Evolutionary conservation across 30 jellyfish, hydroid and myxozoan species (phyloP), one percentile per base, ranked within the genome.

Genomic region (Chrysaora quinquecirrha): DNA sequence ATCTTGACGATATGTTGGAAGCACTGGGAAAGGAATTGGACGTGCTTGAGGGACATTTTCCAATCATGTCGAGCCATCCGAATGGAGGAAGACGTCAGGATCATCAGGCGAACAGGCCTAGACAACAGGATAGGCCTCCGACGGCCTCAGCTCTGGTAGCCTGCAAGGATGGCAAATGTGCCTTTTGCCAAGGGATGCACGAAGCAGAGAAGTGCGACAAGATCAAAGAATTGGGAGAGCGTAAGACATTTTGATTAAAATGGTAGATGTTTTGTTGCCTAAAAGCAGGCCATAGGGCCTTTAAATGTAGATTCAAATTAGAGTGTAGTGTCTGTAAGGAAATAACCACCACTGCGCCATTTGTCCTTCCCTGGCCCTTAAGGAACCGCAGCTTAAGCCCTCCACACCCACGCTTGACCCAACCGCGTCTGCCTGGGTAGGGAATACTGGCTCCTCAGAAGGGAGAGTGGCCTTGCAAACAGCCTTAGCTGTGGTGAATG

Each of bases 381-480:
- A 66, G 67, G 79, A 30, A 66, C 11, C 12, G 67, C 68, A 66
- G 68, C 68, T 31, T 4, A 20, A 66, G 79, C 67, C 68, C 31
- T 4, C 67, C 22, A 31, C 79, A 30, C 14, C 68, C 67, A 2
- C 28, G 75, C 75, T 28, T 62, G 20, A 12, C 43, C 75, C 75
- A 29, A 11, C 80, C 38, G 70, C 84, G 1, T 21, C 65, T 21
- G 0, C 84, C 61, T 72, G 84, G 72, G 84, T 72, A 23, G 84
- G 71, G 0, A 72, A 30, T 72, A 72, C 84, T 18, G 79, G 33
- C 20, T 72, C 84, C 22, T 30, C 78, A 30, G 93, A 72, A 56
- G 87, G 93, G 87, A 73, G 75, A 2, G 80, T 83, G 70, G 93
- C 93, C 73, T 50, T 83, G 82, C 93, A 67, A 31, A 67, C 91